Evolutionary conservation across 1,140 invertebrate genomes (phyloP).

Genomic region (Hestina assimilis): DNA sequence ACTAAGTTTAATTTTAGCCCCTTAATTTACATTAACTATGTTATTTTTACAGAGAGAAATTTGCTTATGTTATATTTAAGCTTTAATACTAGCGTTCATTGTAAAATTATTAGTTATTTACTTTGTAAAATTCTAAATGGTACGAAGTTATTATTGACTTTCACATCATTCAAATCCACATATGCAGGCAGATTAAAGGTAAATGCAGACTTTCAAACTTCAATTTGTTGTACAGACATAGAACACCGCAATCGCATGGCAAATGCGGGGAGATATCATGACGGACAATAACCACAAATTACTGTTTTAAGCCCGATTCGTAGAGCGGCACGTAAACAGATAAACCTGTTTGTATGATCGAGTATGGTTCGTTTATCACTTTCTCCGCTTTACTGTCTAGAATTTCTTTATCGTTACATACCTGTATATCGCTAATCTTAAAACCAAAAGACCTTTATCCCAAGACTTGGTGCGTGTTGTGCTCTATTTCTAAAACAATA

Average conservation of each 20-base stretch:
- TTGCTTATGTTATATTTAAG: too few species aligned
- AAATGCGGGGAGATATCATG: conserved; percentile 41
- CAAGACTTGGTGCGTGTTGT: too few species aligned
- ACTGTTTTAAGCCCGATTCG: conserved; percentile 36
- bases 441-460: too few species aligned
- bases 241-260: conserved; percentile 31
- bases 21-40: too few species aligned
- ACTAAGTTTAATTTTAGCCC: too few species aligned
- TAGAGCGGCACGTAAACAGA: conserved; percentile 28
- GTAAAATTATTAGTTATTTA: too few species aligned
- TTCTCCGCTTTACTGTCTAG: conserved; percentile 26
- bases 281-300: conserved; percentile 58
- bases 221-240: conserved; percentile 30
- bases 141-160: conserved; percentile 2
- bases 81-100: too few species aligned
- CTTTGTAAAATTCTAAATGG: too few species aligned
- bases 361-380: conserved; percentile 36
- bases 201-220: conserved; percentile 31
- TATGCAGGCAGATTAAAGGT: conserved; percentile 10
- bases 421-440: too few species aligned
- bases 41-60: too few species aligned
- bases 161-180: conserved; percentile 15
- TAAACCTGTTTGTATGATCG: conserved; percentile 36
- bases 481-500: too few species aligned
- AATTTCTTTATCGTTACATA: conserved; percentile 2